Evolutionary conservation across 2,797 vertebrate genomes (phyloP), one percentile per base, ranked within the genome.

Genomic region (Tapirus indicus): DNA sequence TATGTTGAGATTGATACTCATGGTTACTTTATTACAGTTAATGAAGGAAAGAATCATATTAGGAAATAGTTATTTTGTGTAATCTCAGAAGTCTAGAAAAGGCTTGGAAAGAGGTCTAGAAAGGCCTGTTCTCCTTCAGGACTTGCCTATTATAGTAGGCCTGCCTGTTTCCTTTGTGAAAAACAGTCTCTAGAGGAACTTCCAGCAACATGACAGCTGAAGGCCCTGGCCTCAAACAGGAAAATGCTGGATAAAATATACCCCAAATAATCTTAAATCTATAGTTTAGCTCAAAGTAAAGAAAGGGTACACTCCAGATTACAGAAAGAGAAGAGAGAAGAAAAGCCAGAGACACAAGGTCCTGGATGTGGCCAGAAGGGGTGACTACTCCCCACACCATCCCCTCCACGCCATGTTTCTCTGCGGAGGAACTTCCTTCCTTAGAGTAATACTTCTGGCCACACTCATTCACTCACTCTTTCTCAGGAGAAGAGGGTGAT

Each of bases 21-120:
- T 27, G 13, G 6, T 79, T 87, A 75, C 84, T 95, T 93, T 94
- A 58, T 91, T 74, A 84, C 8, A 49, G 10, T 72, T 91, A 80
- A 32, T 74, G 10, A 54, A 86, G 27, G 14, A 80, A 47, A 83
- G 11, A 77, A 66, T 80, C 11, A 72, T 32, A 18, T 88, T 47
- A 83, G 49, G 0, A 71, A 79, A 92, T 35, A 77, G n/a, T 54
- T 88, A 35, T 89, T 91, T n/a, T 64, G 9, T 56, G 38, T 16
- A 56, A 9, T 41, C 32, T 54, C 56, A 58, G 41, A 62, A 8
- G 13, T 41, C 27, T 94, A 58, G 23, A 87, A 93, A 88, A 56
- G 74, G 29, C 35, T 69, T 80, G 41, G 17, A 85, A 69, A 38
- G 21, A 10, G 27, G 27, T 64, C 41, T 72, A 74, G n/a, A 95